Conservation (phyloP, 2,888 invertebrate genomes). For the Melanargia galathea region DNA sequence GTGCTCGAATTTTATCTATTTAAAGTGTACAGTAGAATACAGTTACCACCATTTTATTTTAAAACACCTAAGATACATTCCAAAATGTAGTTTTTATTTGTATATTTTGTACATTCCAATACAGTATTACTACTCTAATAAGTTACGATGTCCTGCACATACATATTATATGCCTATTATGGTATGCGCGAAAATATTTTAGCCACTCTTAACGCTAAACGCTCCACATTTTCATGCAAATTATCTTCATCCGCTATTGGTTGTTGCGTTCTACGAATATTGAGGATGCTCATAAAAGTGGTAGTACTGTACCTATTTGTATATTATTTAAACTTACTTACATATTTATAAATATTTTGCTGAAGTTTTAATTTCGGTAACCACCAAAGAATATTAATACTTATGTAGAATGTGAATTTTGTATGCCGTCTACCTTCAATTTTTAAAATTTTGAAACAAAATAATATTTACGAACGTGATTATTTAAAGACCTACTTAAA, state of each 20-base stretch:
- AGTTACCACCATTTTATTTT: slow-evolving; percentile 1
- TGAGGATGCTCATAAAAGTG: too few relatives aligned
- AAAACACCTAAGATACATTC: slow-evolving; percentile 36
- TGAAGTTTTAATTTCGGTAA: slow-evolving; percentile 28
- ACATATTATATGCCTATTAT: too few relatives aligned
- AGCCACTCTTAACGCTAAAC: too few relatives aligned
- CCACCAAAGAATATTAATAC: slow-evolving; percentile 39
- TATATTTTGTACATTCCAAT: slow-evolving; percentile 38
- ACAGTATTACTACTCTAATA: too few relatives aligned
- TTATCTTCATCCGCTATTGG: too few relatives aligned
- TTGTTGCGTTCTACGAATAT: too few relatives aligned
- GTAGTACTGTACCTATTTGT: slow-evolving; percentile 16
- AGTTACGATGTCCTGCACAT: too few relatives aligned
- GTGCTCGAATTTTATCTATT: slow-evolving; percentile 13
- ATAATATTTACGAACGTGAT: not conserved
- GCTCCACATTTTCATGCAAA: too few relatives aligned
- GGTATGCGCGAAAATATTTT: too few relatives aligned
- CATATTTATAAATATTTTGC: slow-evolving; percentile 18
- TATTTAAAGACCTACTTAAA: not conserved
- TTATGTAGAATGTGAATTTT: slow-evolving; percentile 19
- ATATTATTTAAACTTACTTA: not conserved
- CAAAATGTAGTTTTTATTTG: slow-evolving; percentile 33
- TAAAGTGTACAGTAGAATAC: not conserved
- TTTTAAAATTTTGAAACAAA: not conserved
- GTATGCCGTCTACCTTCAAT: not conserved